Conservation (phyloP, 92 coral and sea anemone genomes). For the Epizoanthus fatuus region DNA sequence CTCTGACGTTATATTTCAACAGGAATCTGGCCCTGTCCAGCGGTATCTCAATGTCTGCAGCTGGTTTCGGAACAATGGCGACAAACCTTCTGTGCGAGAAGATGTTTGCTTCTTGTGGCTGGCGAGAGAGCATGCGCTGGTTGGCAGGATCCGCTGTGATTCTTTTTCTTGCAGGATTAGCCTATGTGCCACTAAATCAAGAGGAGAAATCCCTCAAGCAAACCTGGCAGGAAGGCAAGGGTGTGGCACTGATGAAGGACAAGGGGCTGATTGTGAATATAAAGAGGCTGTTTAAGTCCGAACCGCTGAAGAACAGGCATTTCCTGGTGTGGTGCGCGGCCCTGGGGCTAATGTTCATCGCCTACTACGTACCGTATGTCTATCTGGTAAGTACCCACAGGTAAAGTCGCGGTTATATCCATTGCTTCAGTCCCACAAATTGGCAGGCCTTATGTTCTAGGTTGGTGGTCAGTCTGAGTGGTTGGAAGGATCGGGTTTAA, state of each 20-base stretch:
- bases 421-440: background rate
- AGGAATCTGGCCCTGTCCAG: constrained; percentile 84
- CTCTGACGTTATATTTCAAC: constrained; percentile 78
- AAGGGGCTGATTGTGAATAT: constrained; percentile 20
- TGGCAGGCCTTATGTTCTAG: background rate
- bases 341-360: constrained; percentile 72
- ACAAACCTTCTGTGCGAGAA: constrained; percentile 69
- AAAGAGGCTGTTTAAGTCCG: constrained; percentile 51
- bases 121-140: constrained; percentile 66
- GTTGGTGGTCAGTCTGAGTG: background rate
- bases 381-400: constrained; percentile 82
- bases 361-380: constrained; percentile 89
- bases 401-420: background rate
- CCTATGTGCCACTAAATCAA: constrained; percentile 69
- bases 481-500: constrained; percentile 11
- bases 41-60: constrained; percentile 86
- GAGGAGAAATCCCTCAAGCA: constrained; percentile 39
- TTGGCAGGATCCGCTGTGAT: constrained; percentile 72
- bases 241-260: constrained; percentile 30
- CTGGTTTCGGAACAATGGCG: constrained; percentile 82
- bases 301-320: constrained; percentile 84
- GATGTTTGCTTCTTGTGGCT: constrained; percentile 69
- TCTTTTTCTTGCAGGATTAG: constrained; percentile 81
- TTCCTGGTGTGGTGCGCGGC: constrained; percentile 78
- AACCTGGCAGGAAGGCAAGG: background rate